A percentile compares a stretch with the other conserved stretches of the same genome.
Evolutionary conservation across 2,888 invertebrate genomes (phyloP).

Genomic region (Stegana nigrithorax): DNA sequence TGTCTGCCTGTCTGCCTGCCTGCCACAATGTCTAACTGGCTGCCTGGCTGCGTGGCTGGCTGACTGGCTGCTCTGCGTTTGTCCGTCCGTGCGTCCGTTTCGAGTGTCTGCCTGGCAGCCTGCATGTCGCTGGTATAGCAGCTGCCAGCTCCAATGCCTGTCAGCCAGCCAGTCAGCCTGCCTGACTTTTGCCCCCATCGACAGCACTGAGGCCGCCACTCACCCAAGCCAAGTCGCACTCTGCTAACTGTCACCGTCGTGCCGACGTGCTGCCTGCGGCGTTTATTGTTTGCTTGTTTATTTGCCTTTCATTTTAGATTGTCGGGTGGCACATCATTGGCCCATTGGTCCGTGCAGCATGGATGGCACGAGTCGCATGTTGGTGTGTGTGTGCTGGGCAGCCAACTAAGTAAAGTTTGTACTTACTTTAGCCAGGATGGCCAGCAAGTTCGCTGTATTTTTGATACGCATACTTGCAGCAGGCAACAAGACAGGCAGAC

Average conservation of each 20-base stretch:
- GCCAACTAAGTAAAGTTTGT: too few species aligned
- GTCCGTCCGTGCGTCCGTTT: not conserved
- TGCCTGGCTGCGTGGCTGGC: not conserved
- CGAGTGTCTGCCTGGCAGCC: not conserved
- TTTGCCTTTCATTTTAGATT: too few species aligned
- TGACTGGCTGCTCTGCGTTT: not conserved
- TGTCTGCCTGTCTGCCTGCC: not conserved
- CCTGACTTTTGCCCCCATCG: not conserved
- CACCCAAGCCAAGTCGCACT: too few species aligned
- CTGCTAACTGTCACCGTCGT: not conserved
- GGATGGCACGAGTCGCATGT: too few species aligned
- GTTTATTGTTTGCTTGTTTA: conserved; percentile 54
- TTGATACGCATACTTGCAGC: too few species aligned
- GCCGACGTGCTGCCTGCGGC: conserved; percentile 49
- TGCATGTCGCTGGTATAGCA: not conserved
- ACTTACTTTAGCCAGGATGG: too few species aligned
- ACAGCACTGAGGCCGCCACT: too few species aligned
- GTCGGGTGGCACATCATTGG: too few species aligned
- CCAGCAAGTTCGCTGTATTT: too few species aligned
- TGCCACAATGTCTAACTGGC: not conserved
- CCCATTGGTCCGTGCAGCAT: too few species aligned
- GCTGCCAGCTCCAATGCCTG: not conserved
- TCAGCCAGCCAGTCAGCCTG: not conserved
- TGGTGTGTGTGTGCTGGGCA: too few species aligned
- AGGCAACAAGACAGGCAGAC: too few species aligned